Percentiles rank a stretch among this genome's conserved stretches.
Evolutionary conservation across 2,797 vertebrate genomes (phyloP).

Genomic region (Numenius phaeopus): DNA sequence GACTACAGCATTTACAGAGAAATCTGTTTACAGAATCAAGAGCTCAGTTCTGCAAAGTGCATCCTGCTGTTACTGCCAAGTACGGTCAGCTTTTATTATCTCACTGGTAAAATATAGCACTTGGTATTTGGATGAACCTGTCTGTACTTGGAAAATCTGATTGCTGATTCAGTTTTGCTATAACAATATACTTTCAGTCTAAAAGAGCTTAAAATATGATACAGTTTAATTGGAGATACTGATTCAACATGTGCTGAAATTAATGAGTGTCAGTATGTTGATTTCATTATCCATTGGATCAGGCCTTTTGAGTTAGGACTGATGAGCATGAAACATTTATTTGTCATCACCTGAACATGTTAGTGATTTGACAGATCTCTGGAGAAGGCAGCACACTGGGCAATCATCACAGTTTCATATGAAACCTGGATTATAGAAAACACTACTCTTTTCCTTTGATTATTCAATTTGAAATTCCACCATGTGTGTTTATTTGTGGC

Average conservation of each 20-base stretch:
- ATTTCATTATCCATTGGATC: background rate
- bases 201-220: background rate
- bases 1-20: background rate
- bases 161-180: background rate
- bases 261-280: background rate
- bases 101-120: background rate
- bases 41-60: background rate
- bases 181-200: background rate
- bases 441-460: background rate
- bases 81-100: background rate
- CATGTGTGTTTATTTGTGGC: background rate
- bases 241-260: background rate
- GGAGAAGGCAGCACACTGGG: background rate
- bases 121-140: background rate
- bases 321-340: background rate
- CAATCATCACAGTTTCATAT: rapidly evolving
- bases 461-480: background rate
- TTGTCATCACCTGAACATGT: background rate
- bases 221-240: background rate
- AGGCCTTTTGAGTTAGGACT: background rate
- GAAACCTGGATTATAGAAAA: background rate
- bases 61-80: background rate
- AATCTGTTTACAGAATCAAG: background rate
- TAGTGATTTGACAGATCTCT: background rate
- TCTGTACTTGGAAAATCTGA: background rate